Conservation (phyloP, 1,140 invertebrate species). For the Drosophila ambigua region DNA sequence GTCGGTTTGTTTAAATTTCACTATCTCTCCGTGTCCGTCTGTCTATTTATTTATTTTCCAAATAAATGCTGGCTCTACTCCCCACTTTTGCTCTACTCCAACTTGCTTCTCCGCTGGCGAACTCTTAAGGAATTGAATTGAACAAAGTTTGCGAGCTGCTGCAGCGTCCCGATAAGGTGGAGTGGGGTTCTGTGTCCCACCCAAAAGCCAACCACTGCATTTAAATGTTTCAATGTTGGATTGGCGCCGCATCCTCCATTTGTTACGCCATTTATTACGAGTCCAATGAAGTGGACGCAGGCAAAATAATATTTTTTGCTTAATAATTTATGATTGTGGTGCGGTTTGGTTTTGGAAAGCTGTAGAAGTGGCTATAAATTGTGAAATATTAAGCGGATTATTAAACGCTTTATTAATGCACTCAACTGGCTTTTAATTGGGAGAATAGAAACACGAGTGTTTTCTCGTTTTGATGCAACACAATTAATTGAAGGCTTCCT, state of each 20-base stretch:
- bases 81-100: constrained; percentile 13
- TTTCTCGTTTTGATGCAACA: no score
- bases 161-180: constrained; percentile 48
- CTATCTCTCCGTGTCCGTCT: constrained; percentile 38
- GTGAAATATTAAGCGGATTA: not conserved
- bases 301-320: constrained; percentile 10
- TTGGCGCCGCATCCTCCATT: constrained; percentile 17
- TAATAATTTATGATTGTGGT: constrained; percentile 16
- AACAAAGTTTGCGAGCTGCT: constrained; percentile 41
- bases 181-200: no score
- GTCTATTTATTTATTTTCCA: constrained; percentile 70
- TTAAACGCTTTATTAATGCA: no score
- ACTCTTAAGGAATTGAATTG: constrained; percentile 55
- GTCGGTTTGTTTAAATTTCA: constrained; percentile 64
- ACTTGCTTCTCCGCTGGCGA: constrained; percentile 15
- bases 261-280: constrained; percentile 32
- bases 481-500: no score
- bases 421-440: no score
- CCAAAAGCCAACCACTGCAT: constrained; percentile 14
- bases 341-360: not conserved
- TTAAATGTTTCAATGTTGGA: constrained; percentile 40
- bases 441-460: no score
- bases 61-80: constrained; percentile 60
- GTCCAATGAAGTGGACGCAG: not conserved
- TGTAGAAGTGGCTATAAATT: not conserved